Percentiles rank a stretch among this genome's conserved stretches.
phyloP scores from a whole-genome alignment of 2,797 vertebrate species.

The Huso huso region DNA sequence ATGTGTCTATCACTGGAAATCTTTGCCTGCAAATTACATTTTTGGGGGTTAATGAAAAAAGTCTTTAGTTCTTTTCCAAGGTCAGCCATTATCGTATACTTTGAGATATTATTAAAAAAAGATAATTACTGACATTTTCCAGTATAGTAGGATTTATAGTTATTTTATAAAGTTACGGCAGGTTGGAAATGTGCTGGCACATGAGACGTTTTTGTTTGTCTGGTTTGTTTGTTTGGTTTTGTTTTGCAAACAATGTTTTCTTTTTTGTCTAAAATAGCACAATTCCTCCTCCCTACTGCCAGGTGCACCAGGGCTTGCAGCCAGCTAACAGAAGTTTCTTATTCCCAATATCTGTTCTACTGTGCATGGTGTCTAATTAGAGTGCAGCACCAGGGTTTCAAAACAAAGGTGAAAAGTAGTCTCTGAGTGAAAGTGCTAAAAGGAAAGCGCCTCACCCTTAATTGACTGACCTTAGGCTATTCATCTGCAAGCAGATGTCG shows the following conservation, averaged over 20 bases:
- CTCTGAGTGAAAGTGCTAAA: neutral
- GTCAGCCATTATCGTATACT: neutral
- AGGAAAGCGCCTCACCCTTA: constrained; percentile 15
- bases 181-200: too few species aligned
- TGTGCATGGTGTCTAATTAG: constrained; percentile 11
- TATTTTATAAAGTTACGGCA: too few species aligned
- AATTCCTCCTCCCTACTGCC: neutral
- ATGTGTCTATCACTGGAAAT: too few species aligned
- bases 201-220: too few species aligned
- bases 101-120: neutral
- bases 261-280: neutral
- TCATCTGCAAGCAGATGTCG: constrained; percentile 47
- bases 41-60: too few species aligned
- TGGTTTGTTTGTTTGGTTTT: neutral
- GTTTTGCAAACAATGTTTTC: neutral
- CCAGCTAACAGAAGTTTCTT: neutral
- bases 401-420: neutral
- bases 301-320: neutral
- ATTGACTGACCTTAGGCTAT: constrained; percentile 48
- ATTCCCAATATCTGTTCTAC: neutral
- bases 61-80: neutral
- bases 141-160: too few species aligned
- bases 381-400: constrained; percentile 1
- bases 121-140: too few species aligned
- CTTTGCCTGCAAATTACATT: too few species aligned